A percentile compares a stretch with the other conserved stretches of the same genome.
Evolutionary conservation across 2,113 vertebrate species (phyloP).

Genomic region (Oxyruncus cristatus): DNA sequence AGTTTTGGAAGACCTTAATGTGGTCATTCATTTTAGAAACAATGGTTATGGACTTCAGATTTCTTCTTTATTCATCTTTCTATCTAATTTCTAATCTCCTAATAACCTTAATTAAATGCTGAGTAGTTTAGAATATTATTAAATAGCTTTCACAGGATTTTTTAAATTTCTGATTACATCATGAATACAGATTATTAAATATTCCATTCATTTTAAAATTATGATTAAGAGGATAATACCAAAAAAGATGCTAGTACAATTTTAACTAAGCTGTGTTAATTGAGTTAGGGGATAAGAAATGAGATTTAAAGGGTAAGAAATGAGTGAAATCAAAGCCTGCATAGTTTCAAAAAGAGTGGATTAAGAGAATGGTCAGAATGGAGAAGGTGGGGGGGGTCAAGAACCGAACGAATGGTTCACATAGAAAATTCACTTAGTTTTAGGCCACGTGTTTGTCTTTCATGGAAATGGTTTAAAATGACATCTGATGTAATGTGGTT

Average conservation of each 20-base stretch:
- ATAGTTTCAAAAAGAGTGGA: not conserved
- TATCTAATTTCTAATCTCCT: slow-evolving; percentile 47
- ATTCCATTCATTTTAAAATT: slow-evolving; percentile 54
- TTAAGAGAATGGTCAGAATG: not conserved
- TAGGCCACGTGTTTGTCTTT: accelerated
- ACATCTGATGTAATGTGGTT: accelerated
- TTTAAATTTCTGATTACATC: slow-evolving; percentile 19
- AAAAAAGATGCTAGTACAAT: slow-evolving; percentile 45
- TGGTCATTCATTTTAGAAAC: slow-evolving; percentile 45
- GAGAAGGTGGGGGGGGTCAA: not conserved
- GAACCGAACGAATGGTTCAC: not conserved
- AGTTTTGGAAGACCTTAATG: not conserved
- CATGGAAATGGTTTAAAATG: not conserved
- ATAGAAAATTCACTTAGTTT: not conserved
- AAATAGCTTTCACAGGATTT: slow-evolving; percentile 47
- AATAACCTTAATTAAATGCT: slow-evolving; percentile 53
- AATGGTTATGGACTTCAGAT: slow-evolving; percentile 14
- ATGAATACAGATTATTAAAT: slow-evolving; percentile 42
- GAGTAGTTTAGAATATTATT: slow-evolving; percentile 52
- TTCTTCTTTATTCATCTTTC: slow-evolving; percentile 36
- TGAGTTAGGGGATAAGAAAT: slow-evolving; percentile 54
- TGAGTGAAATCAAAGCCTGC: not conserved
- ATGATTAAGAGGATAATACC: slow-evolving; percentile 50
- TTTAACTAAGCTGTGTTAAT: slow-evolving; percentile 36
- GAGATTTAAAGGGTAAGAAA: slow-evolving; percentile 29